Percentiles rank a stretch among this genome's conserved stretches.
Conservation (phyloP, 2,888 invertebrate genomes). For the Chrysopilus asiliformis region DNA sequence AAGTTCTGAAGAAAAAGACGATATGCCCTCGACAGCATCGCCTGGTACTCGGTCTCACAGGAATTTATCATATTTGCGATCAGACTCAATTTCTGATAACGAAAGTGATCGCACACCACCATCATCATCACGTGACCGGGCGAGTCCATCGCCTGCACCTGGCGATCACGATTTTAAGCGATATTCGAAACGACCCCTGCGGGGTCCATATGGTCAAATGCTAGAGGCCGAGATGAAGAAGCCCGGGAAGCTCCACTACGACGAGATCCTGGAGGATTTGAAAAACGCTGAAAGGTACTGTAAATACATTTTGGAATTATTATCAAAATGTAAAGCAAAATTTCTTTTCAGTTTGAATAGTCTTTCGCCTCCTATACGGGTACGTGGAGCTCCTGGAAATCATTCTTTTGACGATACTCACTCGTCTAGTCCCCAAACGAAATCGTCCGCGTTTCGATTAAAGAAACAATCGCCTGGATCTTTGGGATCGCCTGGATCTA, state of each 20-base stretch:
- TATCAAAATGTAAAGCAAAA: too few species aligned
- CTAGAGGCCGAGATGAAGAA: slow-evolving; percentile 69
- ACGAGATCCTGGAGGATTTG: slow-evolving; percentile 40
- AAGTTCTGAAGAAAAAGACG: slow-evolving; percentile 63
- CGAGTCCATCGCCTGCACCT: slow-evolving; percentile 44
- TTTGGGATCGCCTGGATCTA: too few species aligned
- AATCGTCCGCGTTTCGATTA: too few species aligned
- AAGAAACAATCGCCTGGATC: too few species aligned
- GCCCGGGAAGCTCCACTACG: slow-evolving; percentile 43
- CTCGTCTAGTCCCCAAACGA: too few species aligned
- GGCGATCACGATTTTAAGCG: slow-evolving; percentile 49
- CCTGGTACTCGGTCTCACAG: slow-evolving; percentile 19
- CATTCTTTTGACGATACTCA: slow-evolving; percentile 12
- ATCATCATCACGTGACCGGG: slow-evolving; percentile 38
- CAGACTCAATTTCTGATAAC: slow-evolving; percentile 59
- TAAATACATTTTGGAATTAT: slow-evolving; percentile 2
- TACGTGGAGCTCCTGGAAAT: slow-evolving; percentile 6
- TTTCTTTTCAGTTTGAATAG: slow-evolving; percentile 10
- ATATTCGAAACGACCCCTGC: slow-evolving; percentile 59
- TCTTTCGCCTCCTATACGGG: slow-evolving; percentile 5
- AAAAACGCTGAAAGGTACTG: slow-evolving; percentile 31
- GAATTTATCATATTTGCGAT: slow-evolving; percentile 34
- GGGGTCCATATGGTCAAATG: slow-evolving; percentile 70
- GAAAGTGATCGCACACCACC: slow-evolving; percentile 49
- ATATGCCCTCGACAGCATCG: slow-evolving; percentile 30